Percentiles rank a stretch among this genome's conserved stretches.
phyloP scores from a whole-genome alignment of 2,113 vertebrate genomes.

The Acanthochromis polyacanthus region DNA sequence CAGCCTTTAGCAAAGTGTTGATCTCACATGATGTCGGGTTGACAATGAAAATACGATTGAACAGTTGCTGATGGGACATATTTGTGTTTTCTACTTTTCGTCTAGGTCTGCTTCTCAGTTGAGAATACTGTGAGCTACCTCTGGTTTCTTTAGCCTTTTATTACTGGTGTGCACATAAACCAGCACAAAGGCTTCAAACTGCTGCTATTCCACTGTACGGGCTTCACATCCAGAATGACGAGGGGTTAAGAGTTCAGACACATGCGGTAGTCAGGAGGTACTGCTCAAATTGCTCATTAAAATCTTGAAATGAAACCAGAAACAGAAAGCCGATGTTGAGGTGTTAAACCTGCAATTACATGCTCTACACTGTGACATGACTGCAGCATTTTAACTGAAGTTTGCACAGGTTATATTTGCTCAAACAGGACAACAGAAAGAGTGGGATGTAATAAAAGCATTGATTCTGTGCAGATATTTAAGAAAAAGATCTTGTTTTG shows the following conservation, averaged over 20 bases:
- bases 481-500: too few relatives aligned
- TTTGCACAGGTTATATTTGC: background rate
- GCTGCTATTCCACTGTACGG: background rate
- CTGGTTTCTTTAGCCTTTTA: too few relatives aligned
- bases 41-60: too few relatives aligned
- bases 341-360: too few relatives aligned
- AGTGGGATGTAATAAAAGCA: background rate
- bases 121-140: background rate
- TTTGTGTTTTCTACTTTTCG: too few relatives aligned
- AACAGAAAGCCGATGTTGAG: too few relatives aligned
- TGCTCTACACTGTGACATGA: background rate
- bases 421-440: too few relatives aligned
- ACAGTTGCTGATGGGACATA: too few relatives aligned
- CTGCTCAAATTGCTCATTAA: conserved; percentile 4
- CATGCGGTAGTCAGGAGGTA: background rate
- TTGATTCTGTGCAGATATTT: too few relatives aligned
- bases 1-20: too few relatives aligned
- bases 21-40: too few relatives aligned
- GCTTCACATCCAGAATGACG: background rate
- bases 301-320: background rate
- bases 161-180: too few relatives aligned
- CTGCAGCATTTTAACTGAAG: background rate
- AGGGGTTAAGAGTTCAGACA: background rate
- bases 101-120: background rate
- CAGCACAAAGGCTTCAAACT: background rate